Evolutionary conservation across 1,140 invertebrate genomes (phyloP).

Genomic region (Sweltsa coloradensis): DNA sequence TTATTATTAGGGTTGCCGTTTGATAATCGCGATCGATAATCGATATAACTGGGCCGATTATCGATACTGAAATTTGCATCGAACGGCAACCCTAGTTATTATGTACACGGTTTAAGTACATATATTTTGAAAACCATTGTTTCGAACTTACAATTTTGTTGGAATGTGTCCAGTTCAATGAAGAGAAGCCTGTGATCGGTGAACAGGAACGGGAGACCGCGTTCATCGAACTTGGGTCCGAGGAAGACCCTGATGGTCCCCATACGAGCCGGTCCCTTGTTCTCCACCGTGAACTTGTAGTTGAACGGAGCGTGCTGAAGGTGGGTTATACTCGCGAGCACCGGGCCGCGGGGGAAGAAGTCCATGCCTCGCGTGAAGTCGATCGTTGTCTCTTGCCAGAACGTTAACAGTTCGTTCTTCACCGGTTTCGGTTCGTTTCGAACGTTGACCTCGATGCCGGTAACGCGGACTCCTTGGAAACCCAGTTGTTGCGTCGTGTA

Average conservation of each 20-base stretch:
- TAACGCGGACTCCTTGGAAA: constrained; percentile 47
- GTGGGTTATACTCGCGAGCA: constrained; percentile 52
- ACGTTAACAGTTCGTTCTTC: constrained; percentile 37
- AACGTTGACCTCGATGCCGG: constrained; percentile 34
- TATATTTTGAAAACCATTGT: no score
- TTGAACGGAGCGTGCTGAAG: constrained; percentile 48
- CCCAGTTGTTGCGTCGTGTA: constrained; percentile 39
- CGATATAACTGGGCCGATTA: no score
- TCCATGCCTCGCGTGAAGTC: constrained; percentile 63
- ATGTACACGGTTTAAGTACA: no score
- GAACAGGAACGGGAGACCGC: constrained; percentile 32
- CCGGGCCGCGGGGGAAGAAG: constrained; percentile 54
- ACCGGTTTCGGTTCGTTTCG: constrained; percentile 7
- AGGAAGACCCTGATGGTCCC: constrained; percentile 46
- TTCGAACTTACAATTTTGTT: constrained; percentile 32
- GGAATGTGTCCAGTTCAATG: constrained; percentile 45
- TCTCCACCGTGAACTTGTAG: constrained; percentile 27
- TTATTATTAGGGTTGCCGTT: no score
- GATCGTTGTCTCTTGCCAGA: constrained; percentile 51
- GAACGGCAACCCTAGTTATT: no score
- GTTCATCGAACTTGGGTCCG: constrained; percentile 40
- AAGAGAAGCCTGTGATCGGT: constrained; percentile 38
- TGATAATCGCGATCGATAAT: no score
- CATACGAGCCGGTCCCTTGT: constrained; percentile 24
- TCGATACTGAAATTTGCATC: no score